Conservation (phyloP, 2,113 vertebrate genomes). For the Ramphastos sulfuratus region DNA sequence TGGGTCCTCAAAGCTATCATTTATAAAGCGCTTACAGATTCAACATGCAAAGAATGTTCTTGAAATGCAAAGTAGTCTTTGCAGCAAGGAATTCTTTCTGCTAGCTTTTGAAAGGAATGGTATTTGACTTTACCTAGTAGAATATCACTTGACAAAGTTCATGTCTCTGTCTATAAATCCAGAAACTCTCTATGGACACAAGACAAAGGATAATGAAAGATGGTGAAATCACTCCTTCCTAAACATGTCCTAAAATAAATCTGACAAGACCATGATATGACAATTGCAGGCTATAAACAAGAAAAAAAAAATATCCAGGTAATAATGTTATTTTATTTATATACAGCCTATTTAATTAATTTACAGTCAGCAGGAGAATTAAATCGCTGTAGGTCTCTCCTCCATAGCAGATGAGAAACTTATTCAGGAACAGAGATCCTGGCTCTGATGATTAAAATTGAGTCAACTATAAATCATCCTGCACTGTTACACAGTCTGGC, state of each 20-base stretch:
- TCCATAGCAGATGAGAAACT: background rate
- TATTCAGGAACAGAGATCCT: background rate
- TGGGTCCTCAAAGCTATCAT: background rate
- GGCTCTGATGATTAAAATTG: background rate
- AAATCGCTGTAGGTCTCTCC: background rate
- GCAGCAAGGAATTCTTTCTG: background rate
- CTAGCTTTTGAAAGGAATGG: background rate
- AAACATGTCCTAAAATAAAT: background rate
- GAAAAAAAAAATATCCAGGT: background rate
- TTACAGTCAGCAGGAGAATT: background rate
- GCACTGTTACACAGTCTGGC: background rate
- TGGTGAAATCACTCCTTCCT: background rate
- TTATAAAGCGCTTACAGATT: background rate
- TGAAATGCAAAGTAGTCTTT: background rate
- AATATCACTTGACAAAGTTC: background rate
- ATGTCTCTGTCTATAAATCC: background rate
- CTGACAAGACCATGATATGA: background rate
- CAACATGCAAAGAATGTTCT: background rate
- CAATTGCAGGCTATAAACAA: background rate
- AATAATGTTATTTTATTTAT: slow-evolving; percentile 14
- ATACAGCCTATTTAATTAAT: background rate
- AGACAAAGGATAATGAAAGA: background rate
- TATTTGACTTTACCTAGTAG: background rate
- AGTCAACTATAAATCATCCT: background rate
- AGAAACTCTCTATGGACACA: background rate